Percentiles rank a stretch among this genome's conserved stretches.
phyloP scores from a whole-genome alignment of 2,888 invertebrate species.

The Chironomus riparius region DNA sequence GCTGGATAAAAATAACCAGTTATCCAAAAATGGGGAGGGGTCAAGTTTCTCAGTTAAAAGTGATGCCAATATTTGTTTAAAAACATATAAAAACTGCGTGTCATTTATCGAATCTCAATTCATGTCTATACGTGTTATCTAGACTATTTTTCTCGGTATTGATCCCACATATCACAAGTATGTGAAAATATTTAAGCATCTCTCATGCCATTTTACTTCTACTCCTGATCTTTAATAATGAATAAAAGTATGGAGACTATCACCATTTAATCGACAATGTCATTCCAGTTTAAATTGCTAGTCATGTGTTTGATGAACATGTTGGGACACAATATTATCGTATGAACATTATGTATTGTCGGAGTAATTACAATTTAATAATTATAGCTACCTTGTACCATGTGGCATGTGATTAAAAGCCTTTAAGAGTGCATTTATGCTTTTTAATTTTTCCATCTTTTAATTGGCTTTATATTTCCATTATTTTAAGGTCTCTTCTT shows the following conservation, averaged over 20 bases:
- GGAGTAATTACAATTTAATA: neutral
- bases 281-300: neutral
- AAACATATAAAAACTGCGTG: no score
- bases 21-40: no score
- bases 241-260: neutral
- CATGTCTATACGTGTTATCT: no score
- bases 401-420: neutral
- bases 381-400: neutral
- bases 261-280: neutral
- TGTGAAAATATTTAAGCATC: no score
- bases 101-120: no score
- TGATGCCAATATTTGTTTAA: no score
- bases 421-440: neutral
- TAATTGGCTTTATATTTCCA: neutral
- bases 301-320: neutral
- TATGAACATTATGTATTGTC: neutral
- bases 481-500: neutral
- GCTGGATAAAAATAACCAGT: no score
- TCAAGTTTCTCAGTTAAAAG: no score
- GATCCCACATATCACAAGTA: no score
- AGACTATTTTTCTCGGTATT: no score
- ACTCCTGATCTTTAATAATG: no score
- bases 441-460: neutral
- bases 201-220: no score
- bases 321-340: neutral